These are phyloP conservation scores for Zaprionus camerounensis DNA, from an alignment of 1,140 invertebrate species.

Conservation along the genomic window DNA sequence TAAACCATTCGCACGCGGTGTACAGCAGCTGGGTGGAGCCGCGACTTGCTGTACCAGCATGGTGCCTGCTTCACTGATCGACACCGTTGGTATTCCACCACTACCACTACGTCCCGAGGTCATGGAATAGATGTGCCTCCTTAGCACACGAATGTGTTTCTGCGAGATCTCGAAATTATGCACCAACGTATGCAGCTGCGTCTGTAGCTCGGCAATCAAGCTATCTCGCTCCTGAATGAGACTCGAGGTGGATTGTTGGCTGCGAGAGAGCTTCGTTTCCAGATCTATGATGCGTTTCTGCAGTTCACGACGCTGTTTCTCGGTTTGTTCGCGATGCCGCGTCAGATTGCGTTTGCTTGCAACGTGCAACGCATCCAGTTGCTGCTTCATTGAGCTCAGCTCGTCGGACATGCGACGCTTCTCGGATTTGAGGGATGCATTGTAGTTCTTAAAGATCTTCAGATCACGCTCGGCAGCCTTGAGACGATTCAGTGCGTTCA, in stretches of 20 bases:
- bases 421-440: slow-evolving; percentile 65
- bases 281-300: slow-evolving; percentile 77
- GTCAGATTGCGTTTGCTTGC: slow-evolving; percentile 61
- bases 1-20: background rate
- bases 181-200: slow-evolving; percentile 75
- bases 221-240: slow-evolving; percentile 77
- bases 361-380: slow-evolving; percentile 65
- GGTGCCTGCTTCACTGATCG: slow-evolving; percentile 22
- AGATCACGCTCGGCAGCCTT: slow-evolving; percentile 75
- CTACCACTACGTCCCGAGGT: slow-evolving; percentile 40
- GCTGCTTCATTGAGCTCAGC: slow-evolving; percentile 50
- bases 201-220: slow-evolving; percentile 75
- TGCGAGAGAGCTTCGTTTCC: slow-evolving; percentile 72
- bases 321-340: slow-evolving; percentile 74
- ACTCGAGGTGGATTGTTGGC: slow-evolving; percentile 74
- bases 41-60: slow-evolving; percentile 20
- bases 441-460: slow-evolving; percentile 81
- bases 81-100: background rate
- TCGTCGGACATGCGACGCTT: slow-evolving; percentile 65
- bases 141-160: slow-evolving; percentile 76
- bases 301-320: slow-evolving; percentile 75
- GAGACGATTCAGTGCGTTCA: slow-evolving; percentile 63
- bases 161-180: slow-evolving; percentile 82
- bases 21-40: slow-evolving; percentile 6
- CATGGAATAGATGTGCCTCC: slow-evolving; percentile 78